Base-by-base conservation (phyloP, 2,888 invertebrate species). In the Zaprionus lineosus region DNA sequence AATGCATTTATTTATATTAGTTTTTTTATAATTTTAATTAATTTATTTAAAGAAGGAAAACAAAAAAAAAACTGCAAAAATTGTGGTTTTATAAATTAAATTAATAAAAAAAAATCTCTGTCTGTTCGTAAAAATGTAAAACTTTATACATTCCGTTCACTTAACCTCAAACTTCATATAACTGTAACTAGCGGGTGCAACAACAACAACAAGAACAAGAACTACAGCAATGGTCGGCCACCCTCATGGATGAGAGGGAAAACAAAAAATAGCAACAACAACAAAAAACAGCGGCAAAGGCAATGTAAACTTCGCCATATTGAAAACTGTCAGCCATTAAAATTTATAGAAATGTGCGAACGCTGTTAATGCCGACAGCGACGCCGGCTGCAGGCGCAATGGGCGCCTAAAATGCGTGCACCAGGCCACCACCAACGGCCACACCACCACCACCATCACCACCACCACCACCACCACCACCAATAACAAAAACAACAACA, bases 271-370 rank as follows among this genome's bases (percentile, higher is more conserved):
- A 19, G 9, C 11, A n/a, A 15, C 15, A 34, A 34, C 6, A 34
- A 16, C 18, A 29, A 37, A 36, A 43, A 46, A n/a, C n/a, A n/a
- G n/a, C n/a, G n/a, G n/a, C n/a, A 58, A 73, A 59, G 58, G 57
- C 56, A 77, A 58, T 61, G 82, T 63, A 63, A 75, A 74, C 69
- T 68, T 53, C 78, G 78, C 78, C 78, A 78, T 84, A 75, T 75
- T 74, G 75, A 59, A 57, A 74, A 68, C 56, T 58, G 79, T 73
- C 84, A 73, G 81, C 78, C 78, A 78, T 78, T 83, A 67, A 78
- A 77, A 62, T 67, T 66, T 58, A 65, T 74, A 65, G 72, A 71
- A 73, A 74, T 71, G 58, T 72, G 70, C 61, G 71, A 57, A 40
- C 31, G 47, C 48, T 51, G 43, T 16, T 14, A 28, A 55, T 52